Evolutionary conservation across 2,797 vertebrate species (phyloP).

Genomic region (Malurus splendens): DNA sequence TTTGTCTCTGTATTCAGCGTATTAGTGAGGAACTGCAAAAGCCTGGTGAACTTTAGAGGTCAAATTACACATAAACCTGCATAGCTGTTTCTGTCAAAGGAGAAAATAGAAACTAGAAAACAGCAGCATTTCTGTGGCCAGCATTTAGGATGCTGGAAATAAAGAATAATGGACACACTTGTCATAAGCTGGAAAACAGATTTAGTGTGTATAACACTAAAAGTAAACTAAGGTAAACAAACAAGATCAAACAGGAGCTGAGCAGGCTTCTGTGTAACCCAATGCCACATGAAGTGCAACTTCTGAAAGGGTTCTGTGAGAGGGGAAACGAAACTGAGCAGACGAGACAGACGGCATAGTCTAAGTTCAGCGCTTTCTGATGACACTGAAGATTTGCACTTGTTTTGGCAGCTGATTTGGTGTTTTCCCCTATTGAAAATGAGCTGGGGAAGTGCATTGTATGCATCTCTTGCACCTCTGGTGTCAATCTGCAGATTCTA

Average conservation of each 20-base stretch:
- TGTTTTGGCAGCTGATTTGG: neutral
- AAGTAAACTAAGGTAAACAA: slow-evolving; percentile 35
- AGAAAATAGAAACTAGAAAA: slow-evolving; percentile 24
- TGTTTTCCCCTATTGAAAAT: slow-evolving; percentile 10
- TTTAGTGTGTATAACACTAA: neutral
- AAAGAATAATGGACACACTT: slow-evolving; percentile 28
- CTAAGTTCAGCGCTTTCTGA: neutral
- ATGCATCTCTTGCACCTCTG: neutral
- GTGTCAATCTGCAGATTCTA: neutral
- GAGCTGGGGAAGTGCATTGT: neutral
- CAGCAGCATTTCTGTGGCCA: slow-evolving; percentile 6
- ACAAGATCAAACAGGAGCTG: slow-evolving; percentile 39
- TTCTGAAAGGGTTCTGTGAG: slow-evolving; percentile 26
- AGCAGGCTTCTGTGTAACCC: slow-evolving; percentile 36
- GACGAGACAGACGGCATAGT: neutral
- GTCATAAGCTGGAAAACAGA: slow-evolving; percentile 42
- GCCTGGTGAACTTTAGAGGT: neutral
- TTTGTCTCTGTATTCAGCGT: neutral
- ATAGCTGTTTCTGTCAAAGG: neutral
- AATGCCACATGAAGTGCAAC: neutral
- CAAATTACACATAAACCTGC: neutral
- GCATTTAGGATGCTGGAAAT: slow-evolving; percentile 19
- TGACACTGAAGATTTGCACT: neutral
- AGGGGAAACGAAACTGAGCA: neutral
- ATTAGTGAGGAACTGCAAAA: neutral